A percentile compares a stretch with the other conserved stretches of the same genome.
Conservation (phyloP, 2,113 vertebrate genomes). For the Megaleporinus macrocephalus region DNA sequence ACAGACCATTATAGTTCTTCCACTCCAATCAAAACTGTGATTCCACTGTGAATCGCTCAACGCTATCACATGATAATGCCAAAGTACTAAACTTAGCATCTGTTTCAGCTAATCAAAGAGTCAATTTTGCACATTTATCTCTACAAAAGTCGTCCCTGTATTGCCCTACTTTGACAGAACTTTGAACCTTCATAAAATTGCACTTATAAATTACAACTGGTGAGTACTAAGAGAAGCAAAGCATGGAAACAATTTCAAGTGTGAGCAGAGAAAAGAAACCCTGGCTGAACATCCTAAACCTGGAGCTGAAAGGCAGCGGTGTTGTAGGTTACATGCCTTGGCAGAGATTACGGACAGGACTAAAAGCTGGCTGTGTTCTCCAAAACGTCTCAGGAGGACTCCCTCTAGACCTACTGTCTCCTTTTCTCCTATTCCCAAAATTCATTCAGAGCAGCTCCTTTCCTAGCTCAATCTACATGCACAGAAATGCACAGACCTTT, state of each 20-base stretch:
- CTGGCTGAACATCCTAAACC: slow-evolving; percentile 40
- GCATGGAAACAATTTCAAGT: slow-evolving; percentile 30
- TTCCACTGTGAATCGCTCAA: no score
- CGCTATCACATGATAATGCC: no score
- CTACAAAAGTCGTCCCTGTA: no score
- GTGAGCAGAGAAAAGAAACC: neutral
- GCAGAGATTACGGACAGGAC: slow-evolving; percentile 52
- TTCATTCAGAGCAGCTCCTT: neutral
- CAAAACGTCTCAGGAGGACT: neutral
- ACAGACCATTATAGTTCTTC: no score
- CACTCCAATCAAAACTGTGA: no score
- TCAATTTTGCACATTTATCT: no score
- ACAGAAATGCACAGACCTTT: neutral
- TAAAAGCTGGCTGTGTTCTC: slow-evolving; percentile 21
- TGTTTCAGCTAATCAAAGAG: no score
- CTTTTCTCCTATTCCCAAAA: neutral
- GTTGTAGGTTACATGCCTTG: slow-evolving; percentile 62
- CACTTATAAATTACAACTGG: slow-evolving; percentile 49
- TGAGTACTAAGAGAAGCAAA: neutral
- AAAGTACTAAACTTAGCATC: no score
- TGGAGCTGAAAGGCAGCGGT: slow-evolving; percentile 48
- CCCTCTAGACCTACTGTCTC: slow-evolving; percentile 2
- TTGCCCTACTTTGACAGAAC: neutral
- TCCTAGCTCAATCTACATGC: neutral
- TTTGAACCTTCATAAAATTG: neutral